phyloP scores from a whole-genome alignment of 2,113 vertebrate genomes.

The Phoenicopterus ruber region DNA sequence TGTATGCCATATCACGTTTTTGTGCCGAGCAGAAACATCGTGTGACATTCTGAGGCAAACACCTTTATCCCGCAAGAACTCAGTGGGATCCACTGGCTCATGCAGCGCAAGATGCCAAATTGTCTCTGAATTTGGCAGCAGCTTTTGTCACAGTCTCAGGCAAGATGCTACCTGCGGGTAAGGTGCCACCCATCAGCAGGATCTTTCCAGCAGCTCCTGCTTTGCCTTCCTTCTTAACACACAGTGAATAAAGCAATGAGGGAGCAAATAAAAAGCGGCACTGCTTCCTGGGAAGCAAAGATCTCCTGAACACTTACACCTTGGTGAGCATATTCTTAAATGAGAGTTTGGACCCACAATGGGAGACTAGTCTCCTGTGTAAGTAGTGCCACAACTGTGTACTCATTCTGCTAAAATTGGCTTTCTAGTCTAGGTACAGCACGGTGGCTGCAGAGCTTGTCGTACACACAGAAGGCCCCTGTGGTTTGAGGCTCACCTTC shows the following conservation, averaged over 20 bases:
- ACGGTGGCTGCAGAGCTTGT: background rate
- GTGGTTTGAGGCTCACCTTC: background rate
- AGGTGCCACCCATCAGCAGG: background rate
- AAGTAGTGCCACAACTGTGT: background rate
- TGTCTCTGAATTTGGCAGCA: background rate
- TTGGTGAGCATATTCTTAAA: background rate
- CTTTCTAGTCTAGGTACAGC: background rate
- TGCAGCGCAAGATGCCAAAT: background rate
- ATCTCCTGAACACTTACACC: background rate
- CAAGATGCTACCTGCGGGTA: background rate
- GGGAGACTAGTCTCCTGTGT: background rate
- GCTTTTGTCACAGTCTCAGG: background rate
- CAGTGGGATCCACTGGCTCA: background rate
- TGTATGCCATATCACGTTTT: background rate
- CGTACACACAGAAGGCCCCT: too few relatives aligned
- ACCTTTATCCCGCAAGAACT: background rate
- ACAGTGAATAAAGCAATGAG: background rate
- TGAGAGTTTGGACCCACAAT: background rate
- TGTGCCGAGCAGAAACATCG: background rate
- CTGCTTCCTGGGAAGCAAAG: background rate
- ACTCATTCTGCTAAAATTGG: background rate
- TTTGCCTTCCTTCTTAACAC: background rate
- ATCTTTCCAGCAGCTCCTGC: background rate
- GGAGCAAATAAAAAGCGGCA: background rate
- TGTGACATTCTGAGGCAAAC: background rate